Percentiles rank a stretch among this genome's conserved stretches.
Conservation (phyloP, 2,888 invertebrate species). For the Tipula lateralis region DNA sequence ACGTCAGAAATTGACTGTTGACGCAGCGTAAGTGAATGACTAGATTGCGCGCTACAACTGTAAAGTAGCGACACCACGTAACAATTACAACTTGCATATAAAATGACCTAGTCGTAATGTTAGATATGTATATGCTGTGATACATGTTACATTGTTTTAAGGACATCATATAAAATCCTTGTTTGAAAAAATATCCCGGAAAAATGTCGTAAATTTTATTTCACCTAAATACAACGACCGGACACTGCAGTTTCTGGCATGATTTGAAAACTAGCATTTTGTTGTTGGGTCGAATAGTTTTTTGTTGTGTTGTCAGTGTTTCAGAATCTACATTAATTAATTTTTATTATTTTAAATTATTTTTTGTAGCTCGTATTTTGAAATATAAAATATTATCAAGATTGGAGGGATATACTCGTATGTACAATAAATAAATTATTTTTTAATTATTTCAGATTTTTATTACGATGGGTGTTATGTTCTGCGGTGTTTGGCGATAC, state of each 20-base stretch:
- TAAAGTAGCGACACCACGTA: too few relatives aligned
- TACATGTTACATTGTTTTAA: too few relatives aligned
- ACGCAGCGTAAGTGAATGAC: too few relatives aligned
- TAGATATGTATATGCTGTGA: too few relatives aligned
- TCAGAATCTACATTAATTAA: neutral
- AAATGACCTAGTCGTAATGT: too few relatives aligned
- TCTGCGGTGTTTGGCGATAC: neutral
- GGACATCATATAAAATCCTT: too few relatives aligned
- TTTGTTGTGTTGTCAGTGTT: neutral
- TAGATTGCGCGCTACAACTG: too few relatives aligned
- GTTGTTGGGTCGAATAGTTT: neutral
- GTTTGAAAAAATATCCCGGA: neutral
- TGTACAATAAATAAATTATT: neutral
- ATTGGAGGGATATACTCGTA: neutral
- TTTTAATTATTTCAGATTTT: neutral
- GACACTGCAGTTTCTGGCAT: constrained; percentile 3
- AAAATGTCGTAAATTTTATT: neutral
- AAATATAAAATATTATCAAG: neutral
- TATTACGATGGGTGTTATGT: neutral
- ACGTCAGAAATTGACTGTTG: too few relatives aligned
- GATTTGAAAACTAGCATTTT: neutral
- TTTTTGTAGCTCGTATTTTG: neutral
- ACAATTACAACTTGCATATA: too few relatives aligned
- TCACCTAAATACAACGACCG: neutral
- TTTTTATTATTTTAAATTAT: neutral